Evolutionary conservation across 2,888 invertebrate species (phyloP), one percentile per base, ranked within the genome.

Genomic region (Pseudolycoriella hygida): DNA sequence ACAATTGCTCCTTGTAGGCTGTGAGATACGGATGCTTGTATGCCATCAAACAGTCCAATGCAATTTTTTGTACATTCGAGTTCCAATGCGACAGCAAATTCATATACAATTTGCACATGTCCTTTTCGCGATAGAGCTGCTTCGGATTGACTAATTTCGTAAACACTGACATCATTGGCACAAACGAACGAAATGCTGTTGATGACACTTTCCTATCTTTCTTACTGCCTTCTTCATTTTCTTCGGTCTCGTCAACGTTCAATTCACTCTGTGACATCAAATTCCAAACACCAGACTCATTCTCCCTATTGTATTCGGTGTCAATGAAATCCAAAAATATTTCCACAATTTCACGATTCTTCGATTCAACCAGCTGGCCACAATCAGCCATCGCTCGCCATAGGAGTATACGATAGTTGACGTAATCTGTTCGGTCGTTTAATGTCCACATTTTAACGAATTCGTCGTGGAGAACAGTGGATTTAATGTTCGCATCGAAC

Each of bases 1-100:
- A 75, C 42, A 97, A 66, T 55, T 87, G 76, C 37, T 77, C 79
- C 59, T 83, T 84, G 58, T 96, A 93, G 0, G 84, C 80, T 0
- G 68, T 59, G 6, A 94, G 58, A 56, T 76, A 79, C 57, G 84
- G 84, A 51, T 78, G 74, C 59, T 85, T 88, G 62, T 93, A 96
- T 1, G 84, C 77, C 54, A 88, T 67, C 2, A 97, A 63, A 59
- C 93, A 96, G 56, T 85, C 82, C 37, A 97, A 64, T 0, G 93
- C 86, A 44, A 76, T 72, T 60, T 81, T 87, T 62, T 96, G 96
- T 5, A 96, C 68, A 0, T 76, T 75, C 1, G 77, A 63, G 61
- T 85, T 83, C 55, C 80, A 80, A 49, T 87, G 80, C 41, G 79
- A 75, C 8, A 97, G 60, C 44, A 96, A 72, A 57, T 92, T 81